Conservation (phyloP, 1,140 invertebrate species). For the Drosophila gunungcola region DNA sequence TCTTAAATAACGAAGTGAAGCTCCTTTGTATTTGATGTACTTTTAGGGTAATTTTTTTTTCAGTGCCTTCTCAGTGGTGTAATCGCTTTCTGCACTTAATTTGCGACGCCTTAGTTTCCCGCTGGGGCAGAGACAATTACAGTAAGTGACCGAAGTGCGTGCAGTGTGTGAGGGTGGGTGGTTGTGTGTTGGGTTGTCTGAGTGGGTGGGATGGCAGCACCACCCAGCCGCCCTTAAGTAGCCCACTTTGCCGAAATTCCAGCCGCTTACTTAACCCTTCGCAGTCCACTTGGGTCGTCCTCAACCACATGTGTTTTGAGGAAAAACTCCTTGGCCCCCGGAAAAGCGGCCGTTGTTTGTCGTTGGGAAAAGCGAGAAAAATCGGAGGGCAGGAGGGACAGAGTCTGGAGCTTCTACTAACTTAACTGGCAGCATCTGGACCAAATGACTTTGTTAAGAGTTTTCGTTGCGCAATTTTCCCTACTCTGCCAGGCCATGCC, state of each 20-base stretch:
- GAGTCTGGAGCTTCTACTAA: conserved; percentile 48
- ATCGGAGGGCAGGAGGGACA: not conserved
- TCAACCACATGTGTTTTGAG: conserved; percentile 71
- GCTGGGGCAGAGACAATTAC: conserved; percentile 67
- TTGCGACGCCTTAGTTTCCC: conserved; percentile 50
- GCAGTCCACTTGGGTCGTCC: conserved; percentile 50
- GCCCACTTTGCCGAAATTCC: conserved; percentile 65
- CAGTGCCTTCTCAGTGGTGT: conserved; percentile 21
- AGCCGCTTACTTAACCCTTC: conserved; percentile 70
- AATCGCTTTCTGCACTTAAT: conserved; percentile 79
- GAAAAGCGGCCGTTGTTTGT: conserved; percentile 45
- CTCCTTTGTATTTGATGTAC: too few species aligned
- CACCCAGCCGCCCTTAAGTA: conserved; percentile 43
- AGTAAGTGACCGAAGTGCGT: conserved; percentile 70
- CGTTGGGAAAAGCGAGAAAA: conserved; percentile 1
- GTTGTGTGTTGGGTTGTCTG: not conserved
- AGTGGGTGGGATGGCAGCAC: conserved; percentile 1
- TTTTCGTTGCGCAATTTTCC: conserved; percentile 82
- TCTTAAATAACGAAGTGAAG: too few species aligned
- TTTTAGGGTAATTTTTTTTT: too few species aligned
- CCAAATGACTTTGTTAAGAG: conserved; percentile 82
- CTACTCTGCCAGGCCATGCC: conserved; percentile 25
- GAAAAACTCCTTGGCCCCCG: conserved; percentile 38
- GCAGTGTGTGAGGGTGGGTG: conserved; percentile 11
- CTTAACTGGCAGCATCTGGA: conserved; percentile 81